phyloP scores from a whole-genome alignment of 2,797 vertebrate genomes.

The Danio jaintianensis region DNA sequence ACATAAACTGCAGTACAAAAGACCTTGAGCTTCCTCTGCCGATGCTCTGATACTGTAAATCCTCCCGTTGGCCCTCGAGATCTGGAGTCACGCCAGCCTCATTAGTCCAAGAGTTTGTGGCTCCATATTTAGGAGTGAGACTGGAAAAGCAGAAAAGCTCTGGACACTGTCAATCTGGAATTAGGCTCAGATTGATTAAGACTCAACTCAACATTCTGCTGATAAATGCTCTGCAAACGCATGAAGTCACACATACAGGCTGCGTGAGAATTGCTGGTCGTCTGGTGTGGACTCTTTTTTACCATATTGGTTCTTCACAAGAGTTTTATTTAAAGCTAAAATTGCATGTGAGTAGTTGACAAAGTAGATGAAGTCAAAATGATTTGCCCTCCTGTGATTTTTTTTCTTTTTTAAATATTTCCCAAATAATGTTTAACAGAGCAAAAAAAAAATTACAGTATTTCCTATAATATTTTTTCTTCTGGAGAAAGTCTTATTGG shows the following conservation, averaged over 20 bases:
- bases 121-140: conserved; percentile 60
- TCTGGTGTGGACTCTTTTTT: conserved; percentile 15
- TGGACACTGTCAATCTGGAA: conserved; percentile 59
- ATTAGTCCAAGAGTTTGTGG: conserved; percentile 54
- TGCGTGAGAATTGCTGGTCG: conserved; percentile 44
- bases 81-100: conserved; percentile 55
- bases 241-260: conserved; percentile 59
- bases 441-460: no score
- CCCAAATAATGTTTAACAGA: no score
- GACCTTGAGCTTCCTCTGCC: conserved; percentile 48
- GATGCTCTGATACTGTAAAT: conserved; percentile 59
- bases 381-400: no score
- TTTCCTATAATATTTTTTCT: no score
- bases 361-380: no score
- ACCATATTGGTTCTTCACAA: not conserved
- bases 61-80: conserved; percentile 39
- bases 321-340: conserved; percentile 17
- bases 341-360: no score
- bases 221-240: conserved; percentile 52
- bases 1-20: conserved; percentile 46
- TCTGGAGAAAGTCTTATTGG: no score
- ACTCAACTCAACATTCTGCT: conserved; percentile 50
- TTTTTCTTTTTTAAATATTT: no score
- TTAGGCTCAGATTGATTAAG: conserved; percentile 53
- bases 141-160: conserved; percentile 39